Evolutionary conservation across 1,140 invertebrate genomes (phyloP).

Genomic region (Drosophila arizonae): DNA sequence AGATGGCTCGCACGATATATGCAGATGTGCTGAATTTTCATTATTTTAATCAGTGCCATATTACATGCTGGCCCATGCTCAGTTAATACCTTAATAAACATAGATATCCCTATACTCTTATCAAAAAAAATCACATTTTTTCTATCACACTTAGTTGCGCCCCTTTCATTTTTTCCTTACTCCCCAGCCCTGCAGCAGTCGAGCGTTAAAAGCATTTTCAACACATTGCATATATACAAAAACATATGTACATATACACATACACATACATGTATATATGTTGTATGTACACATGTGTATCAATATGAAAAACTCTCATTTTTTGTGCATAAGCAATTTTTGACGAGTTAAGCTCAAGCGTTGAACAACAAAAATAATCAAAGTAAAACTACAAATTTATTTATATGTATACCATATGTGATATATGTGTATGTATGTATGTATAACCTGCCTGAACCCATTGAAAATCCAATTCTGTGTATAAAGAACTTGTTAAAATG

Average conservation of each 20-base stretch:
- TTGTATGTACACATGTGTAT: background rate
- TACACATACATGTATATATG: too few species aligned
- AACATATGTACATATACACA: background rate
- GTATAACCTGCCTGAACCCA: too few species aligned
- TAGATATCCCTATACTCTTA: conserved; percentile 5
- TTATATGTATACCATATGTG: too few species aligned
- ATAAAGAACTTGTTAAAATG: too few species aligned
- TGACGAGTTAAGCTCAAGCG: conserved; percentile 1
- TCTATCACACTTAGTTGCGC: background rate
- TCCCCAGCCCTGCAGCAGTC: background rate
- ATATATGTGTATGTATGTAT: too few species aligned
- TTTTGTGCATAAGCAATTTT: background rate
- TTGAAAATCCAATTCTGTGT: too few species aligned
- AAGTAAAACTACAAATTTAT: too few species aligned
- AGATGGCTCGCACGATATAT: conserved; percentile 29
- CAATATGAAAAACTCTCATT: background rate
- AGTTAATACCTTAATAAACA: conserved; percentile 43
- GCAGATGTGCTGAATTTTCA: conserved; percentile 39
- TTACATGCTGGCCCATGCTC: conserved; percentile 12
- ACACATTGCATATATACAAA: background rate
- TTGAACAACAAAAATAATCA: too few species aligned
- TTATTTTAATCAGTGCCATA: conserved; percentile 43
- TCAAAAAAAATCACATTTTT: background rate
- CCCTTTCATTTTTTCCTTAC: background rate
- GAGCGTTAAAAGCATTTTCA: background rate